phyloP scores from a whole-genome alignment of 2,113 vertebrate genomes.

The Malurus alboscapulatus region DNA sequence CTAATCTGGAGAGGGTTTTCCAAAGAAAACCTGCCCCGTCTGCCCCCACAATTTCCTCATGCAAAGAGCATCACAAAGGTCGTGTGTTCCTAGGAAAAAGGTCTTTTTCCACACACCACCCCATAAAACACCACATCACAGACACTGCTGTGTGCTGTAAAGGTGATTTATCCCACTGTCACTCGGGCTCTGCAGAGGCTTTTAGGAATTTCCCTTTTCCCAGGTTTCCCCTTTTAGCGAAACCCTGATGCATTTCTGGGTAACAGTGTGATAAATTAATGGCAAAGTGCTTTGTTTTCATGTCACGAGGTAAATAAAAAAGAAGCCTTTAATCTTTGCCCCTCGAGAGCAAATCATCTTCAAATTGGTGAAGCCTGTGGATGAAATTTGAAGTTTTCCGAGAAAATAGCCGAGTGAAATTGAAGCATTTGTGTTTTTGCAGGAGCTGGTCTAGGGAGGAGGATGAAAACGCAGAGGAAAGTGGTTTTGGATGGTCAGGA shows the following conservation, averaged over 20 bases:
- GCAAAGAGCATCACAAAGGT: neutral
- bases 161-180: neutral
- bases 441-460: neutral
- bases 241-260: neutral
- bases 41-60: neutral
- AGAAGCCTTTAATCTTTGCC: neutral
- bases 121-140: rapidly evolving
- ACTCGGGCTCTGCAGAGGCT: neutral
- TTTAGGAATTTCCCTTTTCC: neutral
- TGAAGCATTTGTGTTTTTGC: neutral
- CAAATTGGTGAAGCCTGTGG: neutral
- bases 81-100: neutral
- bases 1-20: neutral
- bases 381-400: neutral
- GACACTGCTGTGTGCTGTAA: neutral
- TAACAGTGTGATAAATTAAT: neutral
- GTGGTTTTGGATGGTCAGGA: neutral
- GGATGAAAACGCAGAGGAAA: neutral
- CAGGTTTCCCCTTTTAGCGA: neutral
- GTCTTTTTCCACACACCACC: rapidly evolving
- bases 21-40: neutral
- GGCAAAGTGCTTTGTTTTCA: neutral
- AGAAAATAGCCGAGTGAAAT: neutral
- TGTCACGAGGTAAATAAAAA: neutral
- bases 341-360: neutral